Evolutionary conservation across 2,888 invertebrate genomes (phyloP), one percentile per base, ranked within the genome.

Genomic region (Myopa tessellatipennis): DNA sequence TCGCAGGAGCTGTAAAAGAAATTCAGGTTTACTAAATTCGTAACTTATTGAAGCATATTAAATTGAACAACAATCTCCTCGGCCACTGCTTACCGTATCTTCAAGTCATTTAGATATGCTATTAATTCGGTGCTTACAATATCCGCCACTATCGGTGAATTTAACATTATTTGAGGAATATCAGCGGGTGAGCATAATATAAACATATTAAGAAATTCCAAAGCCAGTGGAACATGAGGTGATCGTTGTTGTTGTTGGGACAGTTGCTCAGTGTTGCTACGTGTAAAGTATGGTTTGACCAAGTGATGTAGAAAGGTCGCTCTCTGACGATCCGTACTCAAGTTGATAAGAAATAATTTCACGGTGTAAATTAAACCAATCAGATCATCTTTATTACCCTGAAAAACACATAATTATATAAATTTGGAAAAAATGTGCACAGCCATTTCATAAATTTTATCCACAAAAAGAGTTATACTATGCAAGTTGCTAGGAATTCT

Each of bases 121-220:
- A 87, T 85, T n/a, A 89, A 81, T 78, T 88, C 87, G 0, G 84
- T 83, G 78, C 87, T 85, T 78, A 89, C 85, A 12, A 88, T 84
- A 79, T 89, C 89, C 4, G 87, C 86, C 45, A 89, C 86, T 26
- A 88, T 86, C 0, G 89, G 87, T 4, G 89, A 89, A 5, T 82
- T 82, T 2, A 89, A 82, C 84, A 87, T 86, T 14, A 89, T 85
- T 36, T 85, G 81, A 4, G 89, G 84, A 78, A 89, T 85, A 70
- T 89, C 87, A 7, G 80, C 79, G 0, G 87, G 84, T 0, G 88
- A 84, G 75, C 87, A 85, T 72, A 86, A 86, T 7, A 88, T 84
- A 71, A 88, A 88, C 85, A 88, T 86, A 78, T 88, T 85, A 0
- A 88, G 85, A 71, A 89, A 86, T 78, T 88, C 87, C 65, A 88